phyloP scores from a whole-genome alignment of 2,113 vertebrate genomes.

The Tragelaphus imberbis region DNA sequence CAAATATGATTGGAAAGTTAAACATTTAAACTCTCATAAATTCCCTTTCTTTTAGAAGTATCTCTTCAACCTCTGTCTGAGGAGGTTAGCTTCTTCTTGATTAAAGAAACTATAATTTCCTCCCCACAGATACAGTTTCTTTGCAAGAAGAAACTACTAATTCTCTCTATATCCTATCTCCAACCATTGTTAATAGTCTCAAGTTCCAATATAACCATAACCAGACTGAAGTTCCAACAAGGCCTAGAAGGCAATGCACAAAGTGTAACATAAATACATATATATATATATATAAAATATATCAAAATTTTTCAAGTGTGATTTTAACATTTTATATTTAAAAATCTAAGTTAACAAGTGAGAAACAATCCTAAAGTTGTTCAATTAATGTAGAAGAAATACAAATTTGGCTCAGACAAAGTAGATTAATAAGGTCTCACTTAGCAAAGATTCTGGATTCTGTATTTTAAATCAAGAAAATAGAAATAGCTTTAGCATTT shows the following conservation, averaged over 20 bases:
- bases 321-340: not conserved
- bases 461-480: not conserved
- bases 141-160: not conserved
- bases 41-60: not conserved
- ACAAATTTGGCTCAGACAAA: not conserved
- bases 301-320: not conserved
- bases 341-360: not conserved
- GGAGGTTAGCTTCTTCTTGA: not conserved
- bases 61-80: not conserved
- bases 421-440: not conserved
- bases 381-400: not conserved
- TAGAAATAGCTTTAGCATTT: not conserved
- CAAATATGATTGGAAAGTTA: not conserved
- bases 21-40: not conserved
- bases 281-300: not conserved
- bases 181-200: not conserved
- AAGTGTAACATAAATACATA: not conserved
- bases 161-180: not conserved
- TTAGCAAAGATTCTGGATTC: not conserved
- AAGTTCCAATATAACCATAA: not conserved
- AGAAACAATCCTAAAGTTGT: not conserved
- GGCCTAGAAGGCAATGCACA: not conserved
- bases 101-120: not conserved
- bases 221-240: not conserved
- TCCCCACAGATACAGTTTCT: not conserved